phyloP scores from a whole-genome alignment of 1,140 invertebrate species.

The Microvelia longipes region DNA sequence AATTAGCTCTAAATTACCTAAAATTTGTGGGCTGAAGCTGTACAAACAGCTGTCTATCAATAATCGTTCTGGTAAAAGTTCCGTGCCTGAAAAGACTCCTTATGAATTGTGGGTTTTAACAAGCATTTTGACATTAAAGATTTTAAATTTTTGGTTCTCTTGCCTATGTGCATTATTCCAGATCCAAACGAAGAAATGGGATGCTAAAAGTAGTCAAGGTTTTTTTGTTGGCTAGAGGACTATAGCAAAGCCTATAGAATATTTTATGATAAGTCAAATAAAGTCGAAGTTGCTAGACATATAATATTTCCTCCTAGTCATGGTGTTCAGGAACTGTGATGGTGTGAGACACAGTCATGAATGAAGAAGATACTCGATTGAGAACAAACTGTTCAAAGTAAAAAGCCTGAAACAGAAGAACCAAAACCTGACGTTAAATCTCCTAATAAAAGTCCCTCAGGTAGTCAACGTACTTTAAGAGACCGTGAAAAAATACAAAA shows the following conservation, averaged over 20 bases:
- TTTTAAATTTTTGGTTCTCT: background rate
- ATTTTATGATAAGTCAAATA: background rate
- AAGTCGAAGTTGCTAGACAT: background rate
- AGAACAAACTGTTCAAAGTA: background rate
- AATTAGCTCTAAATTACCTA: slow-evolving; percentile 2
- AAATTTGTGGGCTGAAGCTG: slow-evolving; percentile 13
- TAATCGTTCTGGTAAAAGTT: slow-evolving; percentile 5
- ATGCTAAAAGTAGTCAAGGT: background rate
- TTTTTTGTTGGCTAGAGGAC: background rate
- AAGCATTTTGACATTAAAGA: background rate
- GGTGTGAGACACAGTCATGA: background rate
- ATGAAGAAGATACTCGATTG: too few species aligned
- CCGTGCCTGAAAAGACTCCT: background rate
- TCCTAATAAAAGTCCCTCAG: too few species aligned
- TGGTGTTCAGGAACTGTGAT: background rate
- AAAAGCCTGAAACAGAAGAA: background rate
- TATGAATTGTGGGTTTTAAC: background rate
- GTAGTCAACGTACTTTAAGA: too few species aligned
- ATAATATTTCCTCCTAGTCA: background rate
- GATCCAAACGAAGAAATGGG: background rate
- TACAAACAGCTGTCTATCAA: slow-evolving; percentile 12
- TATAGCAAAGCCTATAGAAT: background rate
- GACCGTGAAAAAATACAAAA: too few species aligned
- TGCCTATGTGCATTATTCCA: background rate
- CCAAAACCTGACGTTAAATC: background rate